These are phyloP conservation scores for Drosophila birchii DNA, from an alignment of 2,888 invertebrate genomes.

Conservation along the genomic window DNA sequence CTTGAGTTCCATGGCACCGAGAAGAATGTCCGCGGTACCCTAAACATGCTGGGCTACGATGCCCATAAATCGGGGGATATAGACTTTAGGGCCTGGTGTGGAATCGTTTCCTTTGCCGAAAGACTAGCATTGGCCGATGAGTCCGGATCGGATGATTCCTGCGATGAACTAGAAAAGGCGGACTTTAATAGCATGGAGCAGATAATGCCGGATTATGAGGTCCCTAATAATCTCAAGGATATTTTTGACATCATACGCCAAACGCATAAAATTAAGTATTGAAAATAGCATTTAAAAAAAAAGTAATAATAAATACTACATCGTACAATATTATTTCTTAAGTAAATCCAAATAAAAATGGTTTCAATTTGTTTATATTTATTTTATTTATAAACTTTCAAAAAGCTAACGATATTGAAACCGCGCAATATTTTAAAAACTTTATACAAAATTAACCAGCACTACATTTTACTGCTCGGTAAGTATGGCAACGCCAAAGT, in stretches of 20 bases:
- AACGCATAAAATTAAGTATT: slow-evolving; percentile 71
- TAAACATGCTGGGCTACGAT: slow-evolving; percentile 70
- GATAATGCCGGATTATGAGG: slow-evolving; percentile 86
- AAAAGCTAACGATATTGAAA: no score
- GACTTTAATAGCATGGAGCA: slow-evolving; percentile 89
- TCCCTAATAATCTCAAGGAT: slow-evolving; percentile 75
- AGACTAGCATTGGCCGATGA: slow-evolving; percentile 83
- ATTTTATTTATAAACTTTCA: no score
- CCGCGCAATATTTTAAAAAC: neutral
- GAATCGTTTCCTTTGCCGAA: slow-evolving; percentile 91
- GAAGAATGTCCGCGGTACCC: slow-evolving; percentile 77
- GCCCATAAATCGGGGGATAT: slow-evolving; percentile 85
- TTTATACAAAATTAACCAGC: neutral
- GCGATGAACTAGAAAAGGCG: slow-evolving; percentile 89
- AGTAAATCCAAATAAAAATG: neutral
- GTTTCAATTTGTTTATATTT: neutral
- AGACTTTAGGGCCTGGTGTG: slow-evolving; percentile 92
- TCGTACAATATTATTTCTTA: neutral
- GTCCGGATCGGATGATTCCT: slow-evolving; percentile 87
- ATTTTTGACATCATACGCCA: slow-evolving; percentile 79
- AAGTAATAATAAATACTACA: neutral
- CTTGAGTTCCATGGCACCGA: slow-evolving; percentile 84
- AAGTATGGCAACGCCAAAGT: neutral
- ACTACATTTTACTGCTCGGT: neutral
- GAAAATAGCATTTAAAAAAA: neutral